Base-by-base conservation (phyloP, 2,888 invertebrate species). In the Pristionchus entomophagus region DNA sequence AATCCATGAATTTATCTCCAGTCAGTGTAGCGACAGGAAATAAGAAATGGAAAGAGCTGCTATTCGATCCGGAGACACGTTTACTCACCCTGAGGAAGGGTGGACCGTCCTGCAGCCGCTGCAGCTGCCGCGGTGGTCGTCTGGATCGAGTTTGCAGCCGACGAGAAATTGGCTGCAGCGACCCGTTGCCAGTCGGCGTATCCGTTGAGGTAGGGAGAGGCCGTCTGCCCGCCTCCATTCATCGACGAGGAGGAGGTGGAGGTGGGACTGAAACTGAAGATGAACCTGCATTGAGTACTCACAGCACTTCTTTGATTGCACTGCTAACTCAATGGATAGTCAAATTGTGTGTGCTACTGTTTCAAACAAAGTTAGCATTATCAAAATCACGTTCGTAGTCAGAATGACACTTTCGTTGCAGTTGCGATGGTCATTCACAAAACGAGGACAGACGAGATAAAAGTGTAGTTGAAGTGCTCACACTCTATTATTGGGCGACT, bases 111-210 rank as follows among this genome's bases (percentile, higher is more conserved):
- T 49, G 45, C 49, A 17, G 49, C 49, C 26, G 49, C 78, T 78
- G 49, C 49, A 49, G 78, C 49, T 26, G 49, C 78, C 1, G 49
- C 73, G 14, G 73, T 78, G 17, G n/a, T 49, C 14, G 78, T 78
- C 49, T 78, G 78, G 45, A 78, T 78, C 0, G 78, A n/a, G 19
- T 78, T 78, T n/a, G 78, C 78, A 49, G 78, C 26, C 10, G 78
- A 41, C 10, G 78, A 41, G n/a, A 49, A n/a, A 19, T 49, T 49
- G 29, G 78, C 78, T 49, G 78, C 49, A 41, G 73, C n/a, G 6
- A 26, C n/a, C 78, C 78, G 14, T 26, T 78, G 78, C 78, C 78
- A 78, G 49, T 78, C 78, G 49, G 35, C 35, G 22, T 22, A 19
- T 26, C 14, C 26, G 17, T 22, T 12, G 49, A 69, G 69, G 38